These are phyloP conservation scores for Pangasius larnaudii DNA, from an alignment of 2,797 vertebrate species.

Conservation along the genomic window DNA sequence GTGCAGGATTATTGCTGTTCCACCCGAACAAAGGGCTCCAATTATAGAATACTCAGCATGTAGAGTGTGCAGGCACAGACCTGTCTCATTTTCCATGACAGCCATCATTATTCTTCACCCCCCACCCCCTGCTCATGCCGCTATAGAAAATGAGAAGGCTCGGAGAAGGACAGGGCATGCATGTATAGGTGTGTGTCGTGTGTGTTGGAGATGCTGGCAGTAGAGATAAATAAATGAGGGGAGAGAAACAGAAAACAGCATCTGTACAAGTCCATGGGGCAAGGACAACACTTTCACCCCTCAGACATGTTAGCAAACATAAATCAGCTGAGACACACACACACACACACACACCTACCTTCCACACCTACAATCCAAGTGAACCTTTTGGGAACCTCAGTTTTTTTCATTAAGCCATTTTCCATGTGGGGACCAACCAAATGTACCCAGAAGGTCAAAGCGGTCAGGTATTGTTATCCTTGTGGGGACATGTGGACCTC, in stretches of 20 bases:
- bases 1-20: constrained; percentile 24
- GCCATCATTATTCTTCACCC: constrained; percentile 52
- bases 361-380: background rate
- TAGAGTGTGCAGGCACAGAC: constrained; percentile 42
- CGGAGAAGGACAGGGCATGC: constrained; percentile 18
- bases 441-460: background rate
- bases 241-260: constrained; percentile 39
- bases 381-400: background rate
- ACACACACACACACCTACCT: constrained; percentile 32
- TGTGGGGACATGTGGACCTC: background rate
- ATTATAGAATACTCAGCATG: constrained; percentile 51
- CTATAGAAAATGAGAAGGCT: constrained; percentile 21
- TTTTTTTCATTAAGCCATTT: background rate
- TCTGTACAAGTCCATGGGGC: constrained; percentile 61
- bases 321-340: constrained; percentile 60
- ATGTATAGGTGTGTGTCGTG: background rate
- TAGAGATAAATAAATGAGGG: constrained; percentile 10
- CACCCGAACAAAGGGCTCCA: constrained; percentile 50
- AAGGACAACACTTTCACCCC: constrained; percentile 64
- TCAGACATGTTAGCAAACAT: constrained; percentile 73
- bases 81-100: constrained; percentile 48
- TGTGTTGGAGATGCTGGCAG: background rate
- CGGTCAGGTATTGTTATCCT: background rate
- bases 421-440: background rate
- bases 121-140: constrained; percentile 1